Evolutionary conservation across 2,113 vertebrate species (phyloP).

Genomic region (Oncorhynchus gorbuscha): DNA sequence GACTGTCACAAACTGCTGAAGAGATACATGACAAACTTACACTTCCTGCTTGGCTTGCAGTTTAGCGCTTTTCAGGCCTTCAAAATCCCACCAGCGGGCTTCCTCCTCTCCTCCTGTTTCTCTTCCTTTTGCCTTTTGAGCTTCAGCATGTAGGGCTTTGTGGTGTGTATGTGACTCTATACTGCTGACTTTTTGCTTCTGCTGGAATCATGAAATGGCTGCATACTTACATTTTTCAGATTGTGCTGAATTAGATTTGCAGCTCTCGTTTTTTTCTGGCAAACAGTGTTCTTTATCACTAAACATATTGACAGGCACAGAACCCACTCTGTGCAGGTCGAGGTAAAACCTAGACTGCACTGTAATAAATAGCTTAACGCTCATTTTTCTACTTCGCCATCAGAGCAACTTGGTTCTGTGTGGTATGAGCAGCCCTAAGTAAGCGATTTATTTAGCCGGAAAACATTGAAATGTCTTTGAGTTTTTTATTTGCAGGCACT

Average conservation of each 20-base stretch:
- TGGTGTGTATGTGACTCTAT: constrained; percentile 48
- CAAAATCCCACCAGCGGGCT: constrained; percentile 63
- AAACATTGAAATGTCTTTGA: neutral
- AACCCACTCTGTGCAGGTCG: constrained; percentile 42
- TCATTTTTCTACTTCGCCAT: constrained; percentile 39
- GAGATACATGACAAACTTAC: constrained; percentile 70
- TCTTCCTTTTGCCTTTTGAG: constrained; percentile 48
- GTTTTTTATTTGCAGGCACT: constrained; percentile 32
- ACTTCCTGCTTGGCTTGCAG: constrained; percentile 77
- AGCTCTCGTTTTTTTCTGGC: constrained; percentile 21
- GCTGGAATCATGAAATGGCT: constrained; percentile 47
- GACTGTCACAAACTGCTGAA: constrained; percentile 76
- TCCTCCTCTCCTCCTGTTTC: constrained; percentile 35
- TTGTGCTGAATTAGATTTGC: constrained; percentile 47
- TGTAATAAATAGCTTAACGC: constrained; percentile 55
- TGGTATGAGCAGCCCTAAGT: constrained; percentile 25
- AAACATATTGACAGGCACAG: constrained; percentile 26
- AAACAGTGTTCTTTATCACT: constrained; percentile 54
- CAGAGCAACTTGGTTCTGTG: constrained; percentile 29
- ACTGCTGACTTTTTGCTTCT: constrained; percentile 69
- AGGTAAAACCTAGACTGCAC: constrained; percentile 50
- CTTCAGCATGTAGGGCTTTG: constrained; percentile 30
- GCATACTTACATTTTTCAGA: constrained; percentile 51
- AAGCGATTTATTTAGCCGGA: constrained; percentile 52
- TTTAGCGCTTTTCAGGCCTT: constrained; percentile 68